Evolutionary conservation across 2,797 vertebrate species (phyloP).

Genomic region (Phaenicophaeus curvirostris): DNA sequence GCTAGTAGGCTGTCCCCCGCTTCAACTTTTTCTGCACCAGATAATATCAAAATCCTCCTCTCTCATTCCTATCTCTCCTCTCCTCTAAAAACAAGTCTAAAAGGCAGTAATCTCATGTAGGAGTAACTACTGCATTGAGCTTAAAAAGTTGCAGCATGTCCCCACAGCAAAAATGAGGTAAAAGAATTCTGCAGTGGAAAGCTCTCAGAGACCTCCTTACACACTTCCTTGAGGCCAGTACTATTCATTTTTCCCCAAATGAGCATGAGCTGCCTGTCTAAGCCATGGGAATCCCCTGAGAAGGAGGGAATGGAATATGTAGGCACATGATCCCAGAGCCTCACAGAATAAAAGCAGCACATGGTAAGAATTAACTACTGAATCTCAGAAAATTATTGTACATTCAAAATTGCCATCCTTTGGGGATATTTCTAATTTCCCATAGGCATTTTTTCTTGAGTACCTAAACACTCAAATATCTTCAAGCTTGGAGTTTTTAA

Average conservation of each 20-base stretch:
- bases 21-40: neutral
- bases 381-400: conserved; percentile 9
- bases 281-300: conserved; percentile 33
- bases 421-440: conserved; percentile 2
- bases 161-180: neutral
- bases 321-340: neutral
- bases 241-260: conserved; percentile 17
- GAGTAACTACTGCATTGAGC: neutral
- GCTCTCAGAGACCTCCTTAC: neutral
- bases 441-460: neutral
- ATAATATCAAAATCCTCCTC: neutral
- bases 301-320: neutral
- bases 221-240: neutral
- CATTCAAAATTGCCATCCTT: conserved; percentile 9
- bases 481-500: neutral
- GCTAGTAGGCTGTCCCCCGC: neutral
- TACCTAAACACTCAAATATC: conserved; percentile 7
- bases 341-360: conserved; percentile 7
- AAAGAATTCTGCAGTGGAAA: neutral
- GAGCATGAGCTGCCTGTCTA: neutral
- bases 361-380: conserved; percentile 49
- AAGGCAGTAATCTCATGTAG: neutral
- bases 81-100: neutral
- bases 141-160: neutral
- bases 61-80: neutral